Base-by-base conservation (phyloP, 2,888 invertebrate species). In the Zaprionus lineosus region DNA sequence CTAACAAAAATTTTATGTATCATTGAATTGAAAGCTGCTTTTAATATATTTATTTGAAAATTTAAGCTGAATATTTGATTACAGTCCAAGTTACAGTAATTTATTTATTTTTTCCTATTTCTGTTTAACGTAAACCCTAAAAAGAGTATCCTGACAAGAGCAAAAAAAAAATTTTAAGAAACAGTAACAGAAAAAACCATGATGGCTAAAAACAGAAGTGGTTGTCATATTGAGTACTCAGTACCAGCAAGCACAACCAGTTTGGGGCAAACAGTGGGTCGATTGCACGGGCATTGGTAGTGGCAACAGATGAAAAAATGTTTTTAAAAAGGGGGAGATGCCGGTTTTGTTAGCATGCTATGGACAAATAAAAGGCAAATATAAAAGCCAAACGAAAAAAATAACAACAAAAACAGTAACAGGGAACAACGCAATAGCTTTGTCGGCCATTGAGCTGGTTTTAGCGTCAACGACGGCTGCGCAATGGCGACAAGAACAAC, bases 161-260 rank as follows among this genome's bases (percentile, higher is more conserved):
- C n/a, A n/a, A n/a, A n/a, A n/a, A n/a, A n/a, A n/a, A n/a, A n/a
- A n/a, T n/a, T n/a, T n/a, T n/a, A n/a, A n/a, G n/a, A n/a, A n/a
- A n/a, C n/a, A n/a, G n/a, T n/a, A n/a, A n/a, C n/a, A n/a, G n/a
- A n/a, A n/a, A n/a, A n/a, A n/a, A n/a, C 43, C 52, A 53, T 66
- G 36, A 53, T 62, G 52, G 62, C 67, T 73, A 88, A 88, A 74
- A 70, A 70, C 87, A 87, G 87, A 85, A 87, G 88, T 85, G 77
- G 83, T 69, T 73, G 66, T 66, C n/a, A n/a, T n/a, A n/a, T n/a
- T n/a, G n/a, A n/a, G n/a, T n/a, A n/a, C n/a, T n/a, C n/a, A n/a
- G n/a, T 12, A 51, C 48, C 31, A 52, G 44, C 14, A 31, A 48
- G 9, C 16, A 21, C 34, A 79, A 79, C 79, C 71, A 74, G 75